Percentiles rank a stretch among this genome's conserved stretches.
Evolutionary conservation across 1,140 invertebrate genomes (phyloP).

Genomic region (Trichonephila clavipes): DNA sequence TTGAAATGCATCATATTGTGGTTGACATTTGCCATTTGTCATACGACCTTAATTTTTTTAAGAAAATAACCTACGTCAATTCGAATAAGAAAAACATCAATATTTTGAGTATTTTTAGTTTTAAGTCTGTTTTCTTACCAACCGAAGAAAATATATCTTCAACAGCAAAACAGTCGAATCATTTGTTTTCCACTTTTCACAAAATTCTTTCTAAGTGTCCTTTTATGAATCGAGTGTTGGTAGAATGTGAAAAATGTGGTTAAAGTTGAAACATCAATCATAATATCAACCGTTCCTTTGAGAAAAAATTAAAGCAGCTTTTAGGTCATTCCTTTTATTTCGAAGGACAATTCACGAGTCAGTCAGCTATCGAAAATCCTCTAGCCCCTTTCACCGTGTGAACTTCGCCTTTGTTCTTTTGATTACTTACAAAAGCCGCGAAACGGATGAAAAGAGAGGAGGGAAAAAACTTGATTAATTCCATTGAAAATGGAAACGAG

Average conservation of each 20-base stretch:
- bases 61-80: background rate
- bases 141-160: slow-evolving; percentile 38
- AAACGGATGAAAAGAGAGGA: slow-evolving; percentile 55
- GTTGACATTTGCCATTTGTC: background rate
- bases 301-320: slow-evolving; percentile 47
- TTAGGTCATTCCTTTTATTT: slow-evolving; percentile 62
- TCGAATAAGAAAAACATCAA: slow-evolving; percentile 43
- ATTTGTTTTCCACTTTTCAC: slow-evolving; percentile 57
- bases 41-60: background rate
- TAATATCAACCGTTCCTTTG: slow-evolving; percentile 51
- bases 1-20: too few species aligned
- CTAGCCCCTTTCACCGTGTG: slow-evolving; percentile 38
- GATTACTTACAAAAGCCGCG: slow-evolving; percentile 60
- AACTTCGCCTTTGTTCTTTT: slow-evolving; percentile 69
- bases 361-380: slow-evolving; percentile 53
- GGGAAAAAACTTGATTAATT: slow-evolving; percentile 70
- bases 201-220: slow-evolving; percentile 45
- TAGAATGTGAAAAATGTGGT: slow-evolving; percentile 58
- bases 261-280: slow-evolving; percentile 70
- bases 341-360: slow-evolving; percentile 69
- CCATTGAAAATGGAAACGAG: slow-evolving; percentile 71
- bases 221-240: slow-evolving; percentile 31
- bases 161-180: slow-evolving; percentile 26
- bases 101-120: slow-evolving; percentile 60
- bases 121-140: background rate